Conservation (phyloP, 2,888 invertebrate genomes). For the Drosophila sordidapex region DNA sequence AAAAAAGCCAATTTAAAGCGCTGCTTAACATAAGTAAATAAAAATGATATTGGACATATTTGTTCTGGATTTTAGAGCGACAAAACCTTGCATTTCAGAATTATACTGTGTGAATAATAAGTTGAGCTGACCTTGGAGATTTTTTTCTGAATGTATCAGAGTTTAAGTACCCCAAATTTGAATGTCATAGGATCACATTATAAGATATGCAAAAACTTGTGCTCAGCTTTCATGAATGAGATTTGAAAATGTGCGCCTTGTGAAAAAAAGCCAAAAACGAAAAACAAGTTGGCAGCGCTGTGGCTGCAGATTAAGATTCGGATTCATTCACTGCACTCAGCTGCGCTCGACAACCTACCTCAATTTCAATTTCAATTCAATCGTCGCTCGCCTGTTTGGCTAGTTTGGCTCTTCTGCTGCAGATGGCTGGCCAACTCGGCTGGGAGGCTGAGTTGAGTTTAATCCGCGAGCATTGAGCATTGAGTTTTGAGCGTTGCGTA, state of each 20-base stretch:
- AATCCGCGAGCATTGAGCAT: conserved; percentile 19
- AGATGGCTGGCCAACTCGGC: conserved; percentile 33
- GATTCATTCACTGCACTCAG: conserved; percentile 18
- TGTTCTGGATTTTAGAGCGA: background rate
- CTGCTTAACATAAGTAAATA: background rate
- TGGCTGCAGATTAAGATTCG: conserved; percentile 14
- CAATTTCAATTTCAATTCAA: conserved; percentile 59
- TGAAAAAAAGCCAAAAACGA: background rate
- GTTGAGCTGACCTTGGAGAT: background rate
- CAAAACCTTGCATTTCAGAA: background rate
- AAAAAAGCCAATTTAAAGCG: too few relatives aligned
- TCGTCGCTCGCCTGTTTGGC: conserved; percentile 5
- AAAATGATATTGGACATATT: background rate
- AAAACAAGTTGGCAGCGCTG: conserved; percentile 60
- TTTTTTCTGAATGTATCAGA: background rate
- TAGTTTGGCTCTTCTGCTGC: conserved; percentile 35
- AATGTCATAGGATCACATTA: background rate
- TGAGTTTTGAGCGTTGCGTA: conserved; percentile 54
- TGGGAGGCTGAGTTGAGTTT: conserved; percentile 20
- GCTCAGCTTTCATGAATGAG: conserved; percentile 22
- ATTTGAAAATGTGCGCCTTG: conserved; percentile 5
- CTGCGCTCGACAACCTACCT: conserved; percentile 61
- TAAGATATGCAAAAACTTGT: background rate
- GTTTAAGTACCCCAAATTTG: background rate
- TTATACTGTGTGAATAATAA: background rate